A percentile compares a stretch with the other conserved stretches of the same genome.
These are phyloP conservation scores for Gonocerus acuteangulatus DNA, from an alignment of 2,888 invertebrate species.

Conservation along the genomic window DNA sequence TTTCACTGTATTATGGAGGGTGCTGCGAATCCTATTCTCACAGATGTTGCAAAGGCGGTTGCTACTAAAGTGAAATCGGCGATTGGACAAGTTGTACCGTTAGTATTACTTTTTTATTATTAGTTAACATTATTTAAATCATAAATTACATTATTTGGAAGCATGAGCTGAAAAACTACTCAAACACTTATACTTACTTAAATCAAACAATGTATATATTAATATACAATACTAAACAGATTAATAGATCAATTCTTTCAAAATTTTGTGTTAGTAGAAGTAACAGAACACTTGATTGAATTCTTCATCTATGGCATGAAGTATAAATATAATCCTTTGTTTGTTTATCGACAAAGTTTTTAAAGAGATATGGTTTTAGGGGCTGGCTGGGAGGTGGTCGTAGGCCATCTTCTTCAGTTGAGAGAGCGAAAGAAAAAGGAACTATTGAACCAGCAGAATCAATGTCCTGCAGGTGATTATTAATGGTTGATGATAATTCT, in stretches of 20 bases:
- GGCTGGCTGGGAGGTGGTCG: constrained; percentile 52
- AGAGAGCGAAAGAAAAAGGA: constrained; percentile 39
- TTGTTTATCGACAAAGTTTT: too few species aligned
- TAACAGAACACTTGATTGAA: too few species aligned
- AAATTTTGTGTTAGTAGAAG: too few species aligned
- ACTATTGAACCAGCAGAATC: constrained; percentile 48
- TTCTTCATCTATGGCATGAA: too few species aligned
- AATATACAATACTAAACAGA: too few species aligned
- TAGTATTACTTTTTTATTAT: constrained; percentile 44
- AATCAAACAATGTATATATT: too few species aligned
- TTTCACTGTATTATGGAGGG: constrained; percentile 89
- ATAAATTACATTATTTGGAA: not conserved
- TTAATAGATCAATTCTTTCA: too few species aligned
- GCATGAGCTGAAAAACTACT: not conserved
- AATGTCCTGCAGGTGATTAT: constrained; percentile 54
- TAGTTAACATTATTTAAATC: not conserved
- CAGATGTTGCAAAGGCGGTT: constrained; percentile 88
- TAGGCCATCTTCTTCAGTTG: constrained; percentile 41
- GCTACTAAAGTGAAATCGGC: constrained; percentile 78
- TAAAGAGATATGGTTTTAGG: too few species aligned
- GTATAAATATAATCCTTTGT: too few species aligned
- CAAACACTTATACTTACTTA: too few species aligned
- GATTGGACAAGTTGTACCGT: constrained; percentile 54
- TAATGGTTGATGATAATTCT: not conserved
- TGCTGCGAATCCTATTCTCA: constrained; percentile 67